Evolutionary conservation across 2,113 vertebrate genomes (phyloP), one percentile per base, ranked within the genome.

Genomic region (Gorilla gorilla): DNA sequence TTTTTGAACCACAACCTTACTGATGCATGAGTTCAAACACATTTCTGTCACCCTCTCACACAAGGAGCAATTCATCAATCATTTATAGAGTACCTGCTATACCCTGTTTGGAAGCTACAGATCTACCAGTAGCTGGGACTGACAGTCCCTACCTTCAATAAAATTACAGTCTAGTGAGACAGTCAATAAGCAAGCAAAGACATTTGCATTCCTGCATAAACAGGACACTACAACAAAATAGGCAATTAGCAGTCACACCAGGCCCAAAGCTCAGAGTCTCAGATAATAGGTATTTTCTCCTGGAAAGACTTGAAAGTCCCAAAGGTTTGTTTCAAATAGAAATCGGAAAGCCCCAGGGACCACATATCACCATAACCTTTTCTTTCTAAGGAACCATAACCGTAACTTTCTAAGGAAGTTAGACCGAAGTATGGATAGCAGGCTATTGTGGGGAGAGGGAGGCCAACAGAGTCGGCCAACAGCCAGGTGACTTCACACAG

Each of bases 301-400:
- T n/a, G 18, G n/a, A 57, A 90, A 84, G 72, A 87, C 27, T 25
- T 78, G 8, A 73, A 95, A 88, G 48, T 90, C 50, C 76, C 76
- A 90, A 93, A 92, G 43, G 27, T 81, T 85, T 59, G 40, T 90
- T 84, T 88, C 35, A 52, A 87, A 57, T 16, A 96, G 38, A 97
- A 91, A 91, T 86, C 55, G 87, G 32, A 90, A 95, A 84, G 75
- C n/a, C 78, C 32, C 30, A n/a, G 35, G 40, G 2, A n/a, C 70
- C 35, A 30, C 59, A 30, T 59, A 75, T 45, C 12, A 64, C 55
- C 73, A 27, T 57, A 70, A 76, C n/a, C 66, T 43, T 90, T 80
- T 64, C 64, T 45, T 45, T 45, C 45, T 45, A 45, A 45, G 45
- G 45, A 45, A 45, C 45, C 45, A 45, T 45, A 45, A 45, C 45